phyloP scores from a whole-genome alignment of 2,113 vertebrate species.

The Centropus unirufus region DNA sequence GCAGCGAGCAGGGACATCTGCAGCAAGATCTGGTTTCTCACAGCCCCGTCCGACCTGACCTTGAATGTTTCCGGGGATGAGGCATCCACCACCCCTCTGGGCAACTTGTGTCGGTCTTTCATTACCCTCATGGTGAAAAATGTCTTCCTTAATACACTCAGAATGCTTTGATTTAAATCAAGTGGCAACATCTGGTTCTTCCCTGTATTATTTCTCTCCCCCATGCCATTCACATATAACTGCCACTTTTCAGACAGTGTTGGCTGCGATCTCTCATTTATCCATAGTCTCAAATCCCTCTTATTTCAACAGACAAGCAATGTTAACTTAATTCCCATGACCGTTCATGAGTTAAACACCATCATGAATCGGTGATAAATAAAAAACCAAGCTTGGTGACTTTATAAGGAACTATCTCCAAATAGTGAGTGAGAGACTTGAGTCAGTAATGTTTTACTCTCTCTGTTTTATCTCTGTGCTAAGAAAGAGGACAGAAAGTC shows the following conservation, averaged over 20 bases:
- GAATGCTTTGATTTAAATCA: not conserved
- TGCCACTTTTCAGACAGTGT: not conserved
- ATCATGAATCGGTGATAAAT: conserved; percentile 2
- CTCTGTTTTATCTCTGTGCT: not conserved
- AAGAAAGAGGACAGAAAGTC: not conserved
- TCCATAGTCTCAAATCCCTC: not conserved
- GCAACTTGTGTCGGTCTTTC: not conserved
- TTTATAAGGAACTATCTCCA: not conserved
- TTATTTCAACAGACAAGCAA: not conserved
- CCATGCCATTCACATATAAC: not conserved
- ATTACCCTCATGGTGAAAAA: not conserved
- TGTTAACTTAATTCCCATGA: not conserved
- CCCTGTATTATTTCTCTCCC: not conserved
- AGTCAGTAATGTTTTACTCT: not conserved
- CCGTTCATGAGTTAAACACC: not conserved
- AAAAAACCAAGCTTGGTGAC: not conserved
- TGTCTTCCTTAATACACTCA: not conserved
- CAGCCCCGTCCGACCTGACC: fast-evolving
- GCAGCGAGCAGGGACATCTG: not conserved
- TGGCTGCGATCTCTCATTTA: not conserved
- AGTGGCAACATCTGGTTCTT: not conserved
- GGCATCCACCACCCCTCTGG: not conserved
- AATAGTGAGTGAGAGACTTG: not conserved
- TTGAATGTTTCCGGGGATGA: not conserved
- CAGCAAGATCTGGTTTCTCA: not conserved